phyloP scores from a whole-genome alignment of 2,888 invertebrate genomes.

The Itoplectis maculator region DNA sequence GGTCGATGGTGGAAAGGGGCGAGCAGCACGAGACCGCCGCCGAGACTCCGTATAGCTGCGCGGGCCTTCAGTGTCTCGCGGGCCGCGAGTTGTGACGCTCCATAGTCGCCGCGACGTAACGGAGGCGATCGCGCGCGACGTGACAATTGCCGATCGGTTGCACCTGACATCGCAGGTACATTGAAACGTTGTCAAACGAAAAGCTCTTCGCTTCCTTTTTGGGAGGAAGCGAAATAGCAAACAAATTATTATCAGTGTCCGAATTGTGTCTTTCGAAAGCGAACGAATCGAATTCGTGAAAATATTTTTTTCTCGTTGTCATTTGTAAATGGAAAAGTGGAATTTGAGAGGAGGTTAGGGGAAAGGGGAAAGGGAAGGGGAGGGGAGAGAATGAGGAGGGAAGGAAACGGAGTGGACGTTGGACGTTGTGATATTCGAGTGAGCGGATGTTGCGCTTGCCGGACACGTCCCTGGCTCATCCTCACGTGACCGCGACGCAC shows the following conservation, averaged over 20 bases:
- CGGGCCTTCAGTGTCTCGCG: slow-evolving; percentile 79
- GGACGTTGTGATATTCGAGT: slow-evolving; percentile 45
- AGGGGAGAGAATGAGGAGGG: slow-evolving; percentile 7
- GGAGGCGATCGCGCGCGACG: not conserved
- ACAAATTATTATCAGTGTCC: not conserved
- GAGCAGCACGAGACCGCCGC: slow-evolving; percentile 60
- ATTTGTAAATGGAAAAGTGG: not conserved
- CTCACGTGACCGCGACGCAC: slow-evolving; percentile 65
- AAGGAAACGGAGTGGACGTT: no score
- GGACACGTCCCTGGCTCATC: slow-evolving; percentile 59
- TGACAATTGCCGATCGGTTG: not conserved
- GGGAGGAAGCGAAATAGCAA: not conserved
- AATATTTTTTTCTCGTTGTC: slow-evolving; percentile 1
- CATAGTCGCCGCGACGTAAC: slow-evolving; percentile 16
- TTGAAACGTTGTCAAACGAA: no score
- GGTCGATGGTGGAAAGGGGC: slow-evolving; percentile 63
- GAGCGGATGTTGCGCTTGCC: slow-evolving; percentile 62
- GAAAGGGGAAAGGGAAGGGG: not conserved
- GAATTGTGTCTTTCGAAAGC: not conserved
- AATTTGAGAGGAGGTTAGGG: not conserved
- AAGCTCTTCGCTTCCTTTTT: no score
- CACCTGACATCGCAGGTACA: not conserved
- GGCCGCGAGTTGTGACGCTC: slow-evolving; percentile 75
- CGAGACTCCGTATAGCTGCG: slow-evolving; percentile 67
- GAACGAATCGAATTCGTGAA: not conserved